These are phyloP conservation scores for Drosophila tripunctata DNA, from an alignment of 2,888 invertebrate species.

Conservation along the genomic window DNA sequence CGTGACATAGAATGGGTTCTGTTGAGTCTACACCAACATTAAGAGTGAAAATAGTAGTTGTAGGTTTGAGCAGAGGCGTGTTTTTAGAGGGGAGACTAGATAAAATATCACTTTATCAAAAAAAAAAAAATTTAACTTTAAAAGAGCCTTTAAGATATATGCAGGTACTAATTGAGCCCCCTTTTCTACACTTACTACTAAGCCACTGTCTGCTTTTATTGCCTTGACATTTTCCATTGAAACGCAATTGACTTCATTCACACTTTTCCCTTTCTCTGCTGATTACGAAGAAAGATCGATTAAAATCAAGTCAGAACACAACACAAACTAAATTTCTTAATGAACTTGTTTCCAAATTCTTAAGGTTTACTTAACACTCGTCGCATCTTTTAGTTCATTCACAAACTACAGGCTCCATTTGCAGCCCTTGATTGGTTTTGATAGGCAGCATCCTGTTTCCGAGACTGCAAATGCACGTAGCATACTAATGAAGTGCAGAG, in stretches of 20 bases:
- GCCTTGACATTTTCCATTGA: conserved; percentile 49
- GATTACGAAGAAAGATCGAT: conserved; percentile 68
- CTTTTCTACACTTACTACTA: not conserved
- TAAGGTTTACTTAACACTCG: conserved; percentile 38
- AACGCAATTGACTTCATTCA: conserved; percentile 71
- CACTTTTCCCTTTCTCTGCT: conserved; percentile 51
- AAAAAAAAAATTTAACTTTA: too few species aligned
- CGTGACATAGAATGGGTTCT: conserved; percentile 55
- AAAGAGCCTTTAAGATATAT: not conserved
- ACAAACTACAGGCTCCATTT: conserved; percentile 34
- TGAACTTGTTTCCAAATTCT: conserved; percentile 69
- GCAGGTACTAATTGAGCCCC: not conserved
- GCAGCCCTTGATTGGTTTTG: conserved; percentile 53
- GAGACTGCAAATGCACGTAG: conserved; percentile 46
- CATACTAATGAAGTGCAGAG: conserved; percentile 54
- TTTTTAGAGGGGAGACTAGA: not conserved
- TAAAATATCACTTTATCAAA: not conserved
- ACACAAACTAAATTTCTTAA: conserved; percentile 51
- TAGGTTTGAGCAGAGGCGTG: conserved; percentile 34
- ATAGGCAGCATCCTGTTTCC: conserved; percentile 79
- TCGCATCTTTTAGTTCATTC: conserved; percentile 54
- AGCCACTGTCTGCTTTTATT: conserved; percentile 28
- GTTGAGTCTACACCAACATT: conserved; percentile 24
- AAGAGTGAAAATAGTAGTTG: conserved; percentile 24
- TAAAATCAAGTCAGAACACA: conserved; percentile 57